These are phyloP conservation scores for Luehdorfia chinensis DNA, from an alignment of 1,140 invertebrate species.

Conservation along the genomic window DNA sequence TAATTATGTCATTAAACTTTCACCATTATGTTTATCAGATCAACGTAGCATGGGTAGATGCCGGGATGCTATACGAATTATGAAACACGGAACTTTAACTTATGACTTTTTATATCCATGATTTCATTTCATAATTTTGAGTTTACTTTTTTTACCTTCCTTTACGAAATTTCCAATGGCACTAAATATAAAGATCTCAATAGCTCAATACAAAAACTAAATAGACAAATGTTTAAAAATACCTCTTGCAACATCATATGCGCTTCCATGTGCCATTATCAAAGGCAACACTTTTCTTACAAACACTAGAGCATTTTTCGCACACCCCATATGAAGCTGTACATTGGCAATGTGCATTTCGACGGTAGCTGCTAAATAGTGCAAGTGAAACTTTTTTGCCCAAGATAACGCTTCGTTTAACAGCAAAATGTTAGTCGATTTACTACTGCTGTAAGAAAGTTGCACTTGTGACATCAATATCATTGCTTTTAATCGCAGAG, in stretches of 20 bases:
- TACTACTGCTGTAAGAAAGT: slow-evolving; percentile 76
- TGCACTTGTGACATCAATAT: slow-evolving; percentile 86
- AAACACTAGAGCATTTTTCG: slow-evolving; percentile 84
- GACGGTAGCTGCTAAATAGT: slow-evolving; percentile 85
- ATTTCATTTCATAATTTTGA: too few species aligned
- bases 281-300: slow-evolving; percentile 83
- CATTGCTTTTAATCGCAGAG: slow-evolving; percentile 81
- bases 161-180: too few species aligned
- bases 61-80: too few species aligned
- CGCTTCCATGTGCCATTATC: slow-evolving; percentile 88
- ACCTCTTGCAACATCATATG: slow-evolving; percentile 86
- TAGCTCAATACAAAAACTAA: too few species aligned
- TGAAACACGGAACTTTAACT: too few species aligned
- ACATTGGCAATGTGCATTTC: slow-evolving; percentile 87
- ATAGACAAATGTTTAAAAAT: too few species aligned
- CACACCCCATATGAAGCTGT: slow-evolving; percentile 84
- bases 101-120: too few species aligned
- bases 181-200: too few species aligned
- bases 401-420: slow-evolving; percentile 85
- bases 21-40: too few species aligned
- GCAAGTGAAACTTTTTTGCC: slow-evolving; percentile 84
- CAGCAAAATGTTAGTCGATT: slow-evolving; percentile 77
- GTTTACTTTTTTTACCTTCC: too few species aligned
- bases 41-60: too few species aligned
- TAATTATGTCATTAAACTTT: too few species aligned